phyloP scores from a whole-genome alignment of 2,113 vertebrate genomes.

The Periophthalmus modestus region DNA sequence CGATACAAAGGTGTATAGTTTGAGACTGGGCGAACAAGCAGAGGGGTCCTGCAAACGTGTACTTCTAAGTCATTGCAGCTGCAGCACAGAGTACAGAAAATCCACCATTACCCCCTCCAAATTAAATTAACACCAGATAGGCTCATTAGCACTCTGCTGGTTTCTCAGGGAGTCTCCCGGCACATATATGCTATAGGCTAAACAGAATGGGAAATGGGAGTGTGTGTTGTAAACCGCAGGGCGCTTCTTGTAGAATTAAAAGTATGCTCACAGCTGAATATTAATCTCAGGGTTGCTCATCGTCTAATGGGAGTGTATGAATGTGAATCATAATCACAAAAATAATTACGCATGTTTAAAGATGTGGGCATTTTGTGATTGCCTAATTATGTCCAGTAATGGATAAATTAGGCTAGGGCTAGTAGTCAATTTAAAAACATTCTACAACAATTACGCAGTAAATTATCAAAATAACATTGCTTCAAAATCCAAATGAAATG shows the following conservation, averaged over 20 bases:
- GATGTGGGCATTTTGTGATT: slow-evolving; percentile 1
- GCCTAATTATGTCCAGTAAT: slow-evolving; percentile 6
- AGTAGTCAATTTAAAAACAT: not conserved
- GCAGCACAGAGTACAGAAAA: slow-evolving; percentile 19
- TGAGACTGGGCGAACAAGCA: not conserved
- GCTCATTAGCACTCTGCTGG: slow-evolving; percentile 59
- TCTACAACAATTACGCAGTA: not conserved
- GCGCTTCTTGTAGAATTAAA: not conserved
- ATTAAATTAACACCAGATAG: slow-evolving; percentile 59
- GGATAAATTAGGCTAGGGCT: not conserved
- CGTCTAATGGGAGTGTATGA: not conserved
- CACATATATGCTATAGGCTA: slow-evolving; percentile 30
- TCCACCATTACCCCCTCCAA: slow-evolving; percentile 38
- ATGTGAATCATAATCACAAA: not conserved
- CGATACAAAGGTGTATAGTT: not conserved
- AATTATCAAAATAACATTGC: not conserved
- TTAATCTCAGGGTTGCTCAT: not conserved
- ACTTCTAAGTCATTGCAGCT: slow-evolving; percentile 49
- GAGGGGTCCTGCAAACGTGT: not conserved
- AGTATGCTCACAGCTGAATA: not conserved
- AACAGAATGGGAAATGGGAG: slow-evolving; percentile 25
- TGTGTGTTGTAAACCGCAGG: slow-evolving; percentile 11
- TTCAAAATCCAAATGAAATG: not conserved
- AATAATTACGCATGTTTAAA: slow-evolving; percentile 7
- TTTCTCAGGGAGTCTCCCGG: slow-evolving; percentile 41